These are phyloP conservation scores for Schizaphis graminum DNA, from an alignment of 2,888 invertebrate species.

Conservation along the genomic window DNA sequence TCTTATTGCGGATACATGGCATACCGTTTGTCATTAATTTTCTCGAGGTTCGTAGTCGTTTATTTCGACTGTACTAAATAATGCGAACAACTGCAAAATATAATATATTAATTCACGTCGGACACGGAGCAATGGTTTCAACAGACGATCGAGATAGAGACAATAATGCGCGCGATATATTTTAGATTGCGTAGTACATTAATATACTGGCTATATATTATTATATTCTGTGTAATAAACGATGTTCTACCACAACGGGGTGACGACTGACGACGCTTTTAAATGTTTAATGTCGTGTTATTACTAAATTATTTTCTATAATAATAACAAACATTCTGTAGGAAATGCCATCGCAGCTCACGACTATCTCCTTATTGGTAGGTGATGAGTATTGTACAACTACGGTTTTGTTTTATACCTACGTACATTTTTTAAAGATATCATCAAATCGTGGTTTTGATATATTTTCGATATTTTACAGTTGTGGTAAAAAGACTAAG, in stretches of 20 bases:
- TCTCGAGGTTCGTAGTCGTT: neutral
- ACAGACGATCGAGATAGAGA: conserved; percentile 10
- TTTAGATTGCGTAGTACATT: neutral
- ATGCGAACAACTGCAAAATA: neutral
- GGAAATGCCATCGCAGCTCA: neutral
- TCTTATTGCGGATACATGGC: neutral
- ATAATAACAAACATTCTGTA: neutral
- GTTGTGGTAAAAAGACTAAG: too few relatives aligned
- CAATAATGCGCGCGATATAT: neutral
- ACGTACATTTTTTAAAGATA: neutral
- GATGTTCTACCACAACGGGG: neutral
- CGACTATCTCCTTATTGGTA: neutral
- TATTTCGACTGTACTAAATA: neutral
- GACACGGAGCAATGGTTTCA: neutral
- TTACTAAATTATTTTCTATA: neutral
- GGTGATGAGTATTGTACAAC: neutral
- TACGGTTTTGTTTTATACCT: neutral
- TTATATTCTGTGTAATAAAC: conserved; percentile 17
- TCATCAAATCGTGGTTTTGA: neutral
- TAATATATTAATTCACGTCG: conserved; percentile 17
- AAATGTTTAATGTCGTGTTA: neutral
- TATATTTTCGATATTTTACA: too few relatives aligned
- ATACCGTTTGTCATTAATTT: conserved; percentile 10
- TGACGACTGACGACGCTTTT: neutral
- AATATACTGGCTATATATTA: neutral